Evolutionary conservation across 2,797 vertebrate genomes (phyloP).

Genomic region (Sphenopsis melanotis): DNA sequence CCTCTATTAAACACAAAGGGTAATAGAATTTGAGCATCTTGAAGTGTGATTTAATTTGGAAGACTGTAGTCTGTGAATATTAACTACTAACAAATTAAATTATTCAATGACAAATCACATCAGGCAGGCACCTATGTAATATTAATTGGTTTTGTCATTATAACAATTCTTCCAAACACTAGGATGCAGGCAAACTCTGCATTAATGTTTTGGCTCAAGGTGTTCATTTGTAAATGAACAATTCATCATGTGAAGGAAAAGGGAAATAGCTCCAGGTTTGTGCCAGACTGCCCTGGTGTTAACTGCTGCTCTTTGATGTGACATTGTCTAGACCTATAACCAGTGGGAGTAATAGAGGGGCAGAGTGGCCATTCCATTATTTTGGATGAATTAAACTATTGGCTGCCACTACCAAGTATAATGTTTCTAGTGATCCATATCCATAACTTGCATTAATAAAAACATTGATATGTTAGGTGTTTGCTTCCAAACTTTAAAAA

Average conservation of each 20-base stretch:
- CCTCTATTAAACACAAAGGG: constrained; percentile 55
- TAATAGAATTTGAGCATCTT: constrained; percentile 57
- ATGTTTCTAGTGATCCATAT: neutral
- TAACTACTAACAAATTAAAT: constrained; percentile 55
- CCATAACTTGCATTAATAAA: neutral
- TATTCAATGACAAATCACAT: constrained; percentile 53
- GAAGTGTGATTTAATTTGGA: constrained; percentile 65
- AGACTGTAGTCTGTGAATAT: constrained; percentile 31
- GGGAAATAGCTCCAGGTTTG: constrained; percentile 15
- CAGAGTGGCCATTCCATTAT: neutral
- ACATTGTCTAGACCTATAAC: neutral
- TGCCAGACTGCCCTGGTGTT: constrained; percentile 5
- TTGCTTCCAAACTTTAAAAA: constrained; percentile 8
- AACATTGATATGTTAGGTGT: neutral
- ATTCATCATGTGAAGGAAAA: constrained; percentile 27
- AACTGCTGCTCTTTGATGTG: constrained; percentile 12
- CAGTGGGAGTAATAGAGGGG: neutral
- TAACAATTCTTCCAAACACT: constrained; percentile 6
- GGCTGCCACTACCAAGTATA: neutral
- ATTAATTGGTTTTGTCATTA: constrained; percentile 21
- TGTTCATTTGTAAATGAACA: constrained; percentile 60
- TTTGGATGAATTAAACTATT: neutral
- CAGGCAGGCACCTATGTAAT: neutral
- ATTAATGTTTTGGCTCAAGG: constrained; percentile 45
- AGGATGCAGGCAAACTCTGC: neutral